A percentile compares a stretch with the other conserved stretches of the same genome.
Evolutionary conservation across 2,113 vertebrate species (phyloP).

Genomic region (Neolamprologus toae): DNA sequence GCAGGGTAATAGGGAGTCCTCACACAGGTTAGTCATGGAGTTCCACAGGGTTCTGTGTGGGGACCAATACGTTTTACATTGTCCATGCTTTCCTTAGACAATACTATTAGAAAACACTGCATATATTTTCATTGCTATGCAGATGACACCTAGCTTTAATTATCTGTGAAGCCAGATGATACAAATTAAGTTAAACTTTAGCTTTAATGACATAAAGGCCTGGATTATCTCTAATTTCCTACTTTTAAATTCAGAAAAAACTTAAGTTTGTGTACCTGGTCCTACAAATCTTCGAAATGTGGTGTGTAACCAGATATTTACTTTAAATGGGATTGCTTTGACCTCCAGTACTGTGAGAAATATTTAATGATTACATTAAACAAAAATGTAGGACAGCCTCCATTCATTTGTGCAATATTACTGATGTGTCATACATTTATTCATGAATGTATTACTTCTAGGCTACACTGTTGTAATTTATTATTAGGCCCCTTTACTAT

Average conservation of each 20-base stretch:
- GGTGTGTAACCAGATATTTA: background rate
- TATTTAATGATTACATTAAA: background rate
- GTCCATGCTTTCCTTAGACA: background rate
- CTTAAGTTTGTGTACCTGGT: background rate
- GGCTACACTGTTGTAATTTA: background rate
- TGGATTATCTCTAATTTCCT: background rate
- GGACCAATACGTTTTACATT: background rate
- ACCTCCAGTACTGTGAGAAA: background rate
- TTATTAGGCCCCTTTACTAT: background rate
- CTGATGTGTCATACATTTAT: background rate
- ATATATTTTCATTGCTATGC: background rate
- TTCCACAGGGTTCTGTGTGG: background rate
- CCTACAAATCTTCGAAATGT: background rate
- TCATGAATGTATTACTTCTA: background rate
- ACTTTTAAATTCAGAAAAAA: background rate
- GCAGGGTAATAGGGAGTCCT: background rate
- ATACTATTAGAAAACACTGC: background rate
- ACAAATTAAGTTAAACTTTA: background rate
- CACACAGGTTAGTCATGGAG: background rate
- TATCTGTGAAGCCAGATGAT: background rate
- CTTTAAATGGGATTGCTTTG: background rate
- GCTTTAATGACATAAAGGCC: background rate
- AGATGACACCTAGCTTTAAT: background rate
- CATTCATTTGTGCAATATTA: background rate
- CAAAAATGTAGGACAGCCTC: background rate